Base-by-base conservation (phyloP, 2,888 invertebrate genomes). In the Stenchaetothrips biformis region DNA sequence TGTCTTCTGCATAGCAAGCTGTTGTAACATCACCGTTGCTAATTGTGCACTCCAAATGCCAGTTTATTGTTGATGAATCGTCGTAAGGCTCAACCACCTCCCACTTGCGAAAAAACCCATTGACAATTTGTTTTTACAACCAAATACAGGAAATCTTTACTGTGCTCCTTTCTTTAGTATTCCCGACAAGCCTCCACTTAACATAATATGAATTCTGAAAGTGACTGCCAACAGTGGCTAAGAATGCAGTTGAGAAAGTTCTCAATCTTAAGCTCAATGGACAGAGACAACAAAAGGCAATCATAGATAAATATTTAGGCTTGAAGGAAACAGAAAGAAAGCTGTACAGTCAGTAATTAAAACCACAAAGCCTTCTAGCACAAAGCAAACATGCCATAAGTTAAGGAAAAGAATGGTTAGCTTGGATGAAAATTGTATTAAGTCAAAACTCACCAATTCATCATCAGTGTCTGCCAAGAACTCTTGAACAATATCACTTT, bases 401-500 rank as follows among this genome's bases (percentile, higher is more conserved):
- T 27, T 78, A 67, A 25, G n/a, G 18, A 6, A 27, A 77, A 4
- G 1, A 18, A 53, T 53, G 13, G 53, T 13, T 37, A 37, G 37
- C 37, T 37, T 37, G 13, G 18, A 7, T 53, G 6, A 74, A 25
- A 25, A 25, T 11, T 2, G 13, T 53, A 53, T 6, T 11, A 53
- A 53, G 13, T 53, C 9, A 53, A 11, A 18, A 59, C 81, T 80
- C 79, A 85, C 85, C 84, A 85, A 86, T 82, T 94, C 94, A 85
- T 95, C 95, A 83, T 97, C 96, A 1, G 94, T 91, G 85, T 97
- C 96, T 7, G 97, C 97, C 21, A 99, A 91, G 88, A 99, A 99
- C 87, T 98, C 98, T 88, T 99, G 99, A 87, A 99, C 96, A 2
- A 96, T 92, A 86, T 98, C 98, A 84, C 95, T 95, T 86, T 99